phyloP scores from a whole-genome alignment of 2,113 vertebrate species.

The Cephalopholis sonnerati region DNA sequence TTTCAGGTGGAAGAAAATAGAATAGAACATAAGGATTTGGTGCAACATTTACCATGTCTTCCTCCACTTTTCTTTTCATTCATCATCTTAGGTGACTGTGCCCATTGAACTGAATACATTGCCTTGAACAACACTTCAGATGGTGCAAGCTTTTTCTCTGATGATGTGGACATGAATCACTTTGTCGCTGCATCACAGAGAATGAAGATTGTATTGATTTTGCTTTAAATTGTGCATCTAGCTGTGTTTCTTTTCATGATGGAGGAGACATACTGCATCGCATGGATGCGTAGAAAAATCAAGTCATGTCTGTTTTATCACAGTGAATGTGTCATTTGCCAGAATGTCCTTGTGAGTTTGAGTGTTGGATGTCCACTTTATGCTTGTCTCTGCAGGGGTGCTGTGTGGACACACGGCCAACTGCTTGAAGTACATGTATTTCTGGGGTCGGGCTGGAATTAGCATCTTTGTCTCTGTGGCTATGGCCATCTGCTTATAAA shows the following conservation, averaged over 20 bases:
- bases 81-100: conserved; percentile 67
- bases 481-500: conserved; percentile 46
- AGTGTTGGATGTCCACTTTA: conserved; percentile 18
- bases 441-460: conserved; percentile 29
- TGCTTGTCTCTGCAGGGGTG: conserved; percentile 23
- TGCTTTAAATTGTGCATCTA: conserved; percentile 60
- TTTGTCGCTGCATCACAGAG: conserved; percentile 66
- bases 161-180: conserved; percentile 80
- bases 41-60: conserved; percentile 68
- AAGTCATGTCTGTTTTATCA: conserved; percentile 17
- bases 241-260: conserved; percentile 49
- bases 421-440: conserved; percentile 25
- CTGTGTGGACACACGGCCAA: conserved; percentile 19
- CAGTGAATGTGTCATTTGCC: conserved; percentile 3
- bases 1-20: conserved; percentile 56
- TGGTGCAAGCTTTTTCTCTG: conserved; percentile 68
- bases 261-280: conserved; percentile 54
- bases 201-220: conserved; percentile 75
- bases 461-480: conserved; percentile 35
- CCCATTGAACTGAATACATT: conserved; percentile 73
- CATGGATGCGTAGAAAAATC: conserved; percentile 25
- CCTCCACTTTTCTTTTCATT: conserved; percentile 82
- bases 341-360: background rate
- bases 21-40: conserved; percentile 37
- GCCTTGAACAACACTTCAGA: conserved; percentile 68